These are phyloP conservation scores for Corythoichthys haematopterus DNA, from an alignment of 2,113 vertebrate genomes.

Conservation along the genomic window DNA sequence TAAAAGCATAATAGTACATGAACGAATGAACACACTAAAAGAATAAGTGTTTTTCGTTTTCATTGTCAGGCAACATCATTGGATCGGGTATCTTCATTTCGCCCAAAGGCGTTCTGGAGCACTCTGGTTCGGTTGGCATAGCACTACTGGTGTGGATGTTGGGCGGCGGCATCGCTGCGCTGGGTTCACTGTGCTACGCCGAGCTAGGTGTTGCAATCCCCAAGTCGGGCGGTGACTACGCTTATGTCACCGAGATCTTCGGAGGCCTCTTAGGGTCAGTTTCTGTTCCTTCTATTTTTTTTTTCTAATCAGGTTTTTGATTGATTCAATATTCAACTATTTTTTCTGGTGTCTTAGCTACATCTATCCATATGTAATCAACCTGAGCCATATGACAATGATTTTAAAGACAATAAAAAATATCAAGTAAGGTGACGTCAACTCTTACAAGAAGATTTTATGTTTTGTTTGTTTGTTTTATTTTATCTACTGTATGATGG, in stretches of 20 bases:
- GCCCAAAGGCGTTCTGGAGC: constrained; percentile 93
- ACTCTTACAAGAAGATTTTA: too few species aligned
- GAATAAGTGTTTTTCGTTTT: background rate
- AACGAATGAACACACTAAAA: background rate
- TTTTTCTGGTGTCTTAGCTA: too few species aligned
- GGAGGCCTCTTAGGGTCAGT: constrained; percentile 91
- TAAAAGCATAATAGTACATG: background rate
- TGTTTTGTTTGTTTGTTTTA: too few species aligned
- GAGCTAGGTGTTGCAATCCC: constrained; percentile 95
- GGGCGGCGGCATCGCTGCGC: constrained; percentile 83
- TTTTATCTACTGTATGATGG: too few species aligned
- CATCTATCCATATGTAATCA: too few species aligned
- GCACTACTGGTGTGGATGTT: constrained; percentile 89
- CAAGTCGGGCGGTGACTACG: constrained; percentile 94
- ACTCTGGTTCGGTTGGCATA: constrained; percentile 89
- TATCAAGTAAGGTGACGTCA: too few species aligned
- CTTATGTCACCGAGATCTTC: constrained; percentile 95
- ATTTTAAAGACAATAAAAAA: too few species aligned
- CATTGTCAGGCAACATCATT: constrained; percentile 88
- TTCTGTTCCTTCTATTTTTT: background rate
- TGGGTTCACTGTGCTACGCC: constrained; percentile 94
- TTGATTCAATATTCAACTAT: background rate
- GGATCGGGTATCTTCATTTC: constrained; percentile 99
- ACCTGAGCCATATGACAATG: too few species aligned
- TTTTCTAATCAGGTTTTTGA: background rate